Evolutionary conservation across 2,797 vertebrate genomes (phyloP).

Genomic region (Gallirallus australis): DNA sequence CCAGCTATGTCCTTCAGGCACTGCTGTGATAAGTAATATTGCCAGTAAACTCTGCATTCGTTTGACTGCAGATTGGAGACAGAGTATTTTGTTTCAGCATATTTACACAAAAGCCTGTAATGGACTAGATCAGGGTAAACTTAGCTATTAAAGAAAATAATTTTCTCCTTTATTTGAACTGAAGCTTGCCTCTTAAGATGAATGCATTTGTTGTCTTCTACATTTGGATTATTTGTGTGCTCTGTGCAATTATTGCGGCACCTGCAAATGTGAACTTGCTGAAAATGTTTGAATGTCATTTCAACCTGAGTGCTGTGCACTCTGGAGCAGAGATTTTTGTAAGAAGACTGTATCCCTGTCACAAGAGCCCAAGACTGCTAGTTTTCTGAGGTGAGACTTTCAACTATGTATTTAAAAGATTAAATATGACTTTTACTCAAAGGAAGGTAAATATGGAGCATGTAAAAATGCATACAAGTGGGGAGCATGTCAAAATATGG

Average conservation of each 20-base stretch:
- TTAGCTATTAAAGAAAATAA: slow-evolving; percentile 20
- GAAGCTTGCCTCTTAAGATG: neutral
- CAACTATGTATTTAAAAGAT: neutral
- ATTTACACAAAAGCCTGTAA: neutral
- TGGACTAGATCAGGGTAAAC: neutral
- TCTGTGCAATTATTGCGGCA: neutral
- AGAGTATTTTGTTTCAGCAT: neutral
- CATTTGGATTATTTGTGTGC: neutral
- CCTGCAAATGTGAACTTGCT: neutral
- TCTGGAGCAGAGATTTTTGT: neutral
- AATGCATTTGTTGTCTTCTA: neutral
- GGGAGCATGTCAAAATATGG: slow-evolving; percentile 42
- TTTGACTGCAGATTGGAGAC: neutral
- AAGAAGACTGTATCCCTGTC: neutral
- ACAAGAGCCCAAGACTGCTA: neutral
- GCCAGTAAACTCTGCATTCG: neutral
- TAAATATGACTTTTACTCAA: neutral
- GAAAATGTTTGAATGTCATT: neutral
- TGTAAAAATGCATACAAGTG: neutral
- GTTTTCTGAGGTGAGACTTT: neutral
- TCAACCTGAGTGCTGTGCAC: neutral
- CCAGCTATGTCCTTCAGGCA: neutral
- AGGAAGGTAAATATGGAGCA: neutral
- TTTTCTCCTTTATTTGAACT: neutral
- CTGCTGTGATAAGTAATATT: slow-evolving; percentile 5